These are phyloP conservation scores for Trachops cirrhosus DNA, from an alignment of 2,797 vertebrate species.

Conservation along the genomic window DNA sequence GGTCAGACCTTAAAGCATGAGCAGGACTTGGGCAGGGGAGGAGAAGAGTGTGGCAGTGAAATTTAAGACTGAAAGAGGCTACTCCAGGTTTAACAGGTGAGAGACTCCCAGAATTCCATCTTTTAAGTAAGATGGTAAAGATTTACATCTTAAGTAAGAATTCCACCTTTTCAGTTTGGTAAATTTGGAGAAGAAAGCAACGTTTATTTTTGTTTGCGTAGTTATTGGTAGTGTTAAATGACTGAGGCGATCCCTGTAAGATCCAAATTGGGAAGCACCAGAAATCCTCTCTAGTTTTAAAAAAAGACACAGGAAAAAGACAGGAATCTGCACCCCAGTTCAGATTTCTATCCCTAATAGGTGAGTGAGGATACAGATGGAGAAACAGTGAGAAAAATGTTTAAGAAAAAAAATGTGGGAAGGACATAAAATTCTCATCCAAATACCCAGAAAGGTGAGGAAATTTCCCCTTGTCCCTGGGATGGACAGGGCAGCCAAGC, in stretches of 20 bases:
- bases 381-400: background rate
- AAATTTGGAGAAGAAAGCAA: conserved; percentile 9
- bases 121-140: background rate
- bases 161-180: background rate
- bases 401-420: background rate
- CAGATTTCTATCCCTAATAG: background rate
- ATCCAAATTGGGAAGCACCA: background rate
- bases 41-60: background rate
- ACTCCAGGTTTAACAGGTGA: background rate
- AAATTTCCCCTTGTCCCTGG: background rate
- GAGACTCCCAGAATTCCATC: background rate
- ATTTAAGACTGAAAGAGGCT: background rate
- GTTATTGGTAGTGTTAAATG: background rate
- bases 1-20: background rate
- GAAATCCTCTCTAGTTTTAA: background rate
- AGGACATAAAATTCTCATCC: background rate
- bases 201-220: background rate
- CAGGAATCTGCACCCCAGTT: too few species aligned
- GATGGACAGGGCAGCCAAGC: background rate
- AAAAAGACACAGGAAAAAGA: background rate
- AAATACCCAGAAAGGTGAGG: background rate
- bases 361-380: background rate
- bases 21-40: background rate
- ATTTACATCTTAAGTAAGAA: too few species aligned
- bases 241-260: background rate